Base-by-base conservation (phyloP, 2,888 invertebrate species). In the Acleris literana region DNA sequence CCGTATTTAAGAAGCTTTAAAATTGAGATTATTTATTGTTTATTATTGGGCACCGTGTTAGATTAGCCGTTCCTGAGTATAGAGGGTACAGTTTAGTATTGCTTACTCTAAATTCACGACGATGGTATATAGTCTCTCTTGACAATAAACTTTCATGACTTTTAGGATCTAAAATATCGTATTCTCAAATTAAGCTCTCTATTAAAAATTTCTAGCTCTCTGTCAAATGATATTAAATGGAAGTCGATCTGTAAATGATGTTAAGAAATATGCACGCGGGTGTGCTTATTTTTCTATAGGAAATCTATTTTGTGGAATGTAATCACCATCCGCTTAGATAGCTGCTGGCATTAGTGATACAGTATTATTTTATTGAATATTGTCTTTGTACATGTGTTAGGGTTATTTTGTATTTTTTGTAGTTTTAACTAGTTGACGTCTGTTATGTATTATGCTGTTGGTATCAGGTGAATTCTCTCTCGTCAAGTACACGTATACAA, bases 11-110 rank as follows among this genome's bases (percentile, higher is more conserved):
- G 79, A 87, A 88, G 88, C 88, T 89, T 92, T 92, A 88, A 92
- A 85, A 83, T 89, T 90, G 92, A 92, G 92, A 92, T 92, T 92
- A 92, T 87, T 88, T 90, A 88, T 89, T 84, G 80, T 79, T 84
- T 85, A 75, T 80, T 79, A 85, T 85, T 82, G 79, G 83, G 82
- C 77, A 79, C 78, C 79, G 72, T 80, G 72, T 76, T 64, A 59
- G 48, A 79, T 76, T 78, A 72, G 64, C 54, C 59, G 64, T 61
- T 78, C 75, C 74, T 67, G 76, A 71, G 68, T 44, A 68, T 81
- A 75, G 76, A 76, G 75, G 74, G 71, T 80, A 77, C 74, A 74
- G 73, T 77, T 76, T 79, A 79, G 75, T 75, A 65, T 72, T 63
- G 69, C 69, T 70, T 68, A 61, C 56, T 64, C 59, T 67, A 75